phyloP scores from a whole-genome alignment of 2,888 invertebrate genomes.

The Exocentrus adspersus region DNA sequence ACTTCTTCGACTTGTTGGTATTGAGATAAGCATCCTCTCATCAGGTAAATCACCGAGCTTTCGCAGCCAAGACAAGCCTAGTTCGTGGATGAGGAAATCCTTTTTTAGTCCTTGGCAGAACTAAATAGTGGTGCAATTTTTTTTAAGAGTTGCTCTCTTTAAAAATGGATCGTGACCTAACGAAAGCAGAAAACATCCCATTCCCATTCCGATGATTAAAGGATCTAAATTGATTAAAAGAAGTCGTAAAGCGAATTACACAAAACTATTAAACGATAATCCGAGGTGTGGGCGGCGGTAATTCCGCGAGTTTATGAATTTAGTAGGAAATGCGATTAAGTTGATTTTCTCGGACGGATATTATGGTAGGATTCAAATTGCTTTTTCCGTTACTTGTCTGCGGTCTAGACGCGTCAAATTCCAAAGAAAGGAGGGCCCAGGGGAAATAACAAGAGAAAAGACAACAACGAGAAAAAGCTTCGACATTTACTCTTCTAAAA shows the following conservation, averaged over 20 bases:
- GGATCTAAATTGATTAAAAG: conserved; percentile 34
- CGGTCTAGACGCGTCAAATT: conserved; percentile 32
- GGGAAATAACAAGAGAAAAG: neutral
- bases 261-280: conserved; percentile 35
- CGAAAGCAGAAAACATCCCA: conserved; percentile 17
- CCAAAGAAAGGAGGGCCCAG: neutral
- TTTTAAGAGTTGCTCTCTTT: no score
- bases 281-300: conserved; percentile 28
- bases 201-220: conserved; percentile 25
- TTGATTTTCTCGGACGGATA: conserved; percentile 34
- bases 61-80: no score
- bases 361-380: conserved; percentile 31
- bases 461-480: no score
- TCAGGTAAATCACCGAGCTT: neutral
- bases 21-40: neutral
- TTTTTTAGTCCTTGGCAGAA: no score
- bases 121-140: no score
- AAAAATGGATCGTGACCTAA: conserved; percentile 9
- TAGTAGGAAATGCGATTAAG: conserved; percentile 38
- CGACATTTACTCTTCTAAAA: no score
- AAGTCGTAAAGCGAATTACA: conserved; percentile 38
- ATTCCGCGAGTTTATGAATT: conserved; percentile 34
- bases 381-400: conserved; percentile 34
- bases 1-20: neutral
- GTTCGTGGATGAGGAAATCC: no score